phyloP scores from a whole-genome alignment of 2,113 vertebrate species.

The Mobula birostris region DNA sequence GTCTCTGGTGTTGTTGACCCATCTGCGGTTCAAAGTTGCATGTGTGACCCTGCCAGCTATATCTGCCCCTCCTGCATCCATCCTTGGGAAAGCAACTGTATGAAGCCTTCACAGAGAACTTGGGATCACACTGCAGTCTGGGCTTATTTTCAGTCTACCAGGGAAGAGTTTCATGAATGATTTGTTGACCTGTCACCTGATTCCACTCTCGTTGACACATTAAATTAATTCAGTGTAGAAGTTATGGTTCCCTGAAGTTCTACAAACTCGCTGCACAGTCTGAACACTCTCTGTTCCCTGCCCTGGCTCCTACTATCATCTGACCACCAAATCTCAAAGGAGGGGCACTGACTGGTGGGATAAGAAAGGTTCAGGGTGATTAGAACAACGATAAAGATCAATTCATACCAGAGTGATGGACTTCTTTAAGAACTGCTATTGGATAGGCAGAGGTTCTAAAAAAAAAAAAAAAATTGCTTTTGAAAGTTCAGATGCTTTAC shows the following conservation, averaged over 20 bases:
- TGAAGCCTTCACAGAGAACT: neutral
- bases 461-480: neutral
- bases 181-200: neutral
- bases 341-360: neutral
- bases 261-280: neutral
- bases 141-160: neutral
- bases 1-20: too few relatives aligned
- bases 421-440: neutral
- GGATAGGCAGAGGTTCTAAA: neutral
- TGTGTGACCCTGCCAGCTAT: neutral
- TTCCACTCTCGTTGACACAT: neutral
- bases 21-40: neutral
- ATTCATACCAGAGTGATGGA: neutral
- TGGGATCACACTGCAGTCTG: neutral
- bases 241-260: neutral
- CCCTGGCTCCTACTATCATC: neutral
- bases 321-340: too few relatives aligned
- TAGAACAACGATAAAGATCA: neutral
- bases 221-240: neutral
- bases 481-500: neutral
- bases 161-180: neutral
- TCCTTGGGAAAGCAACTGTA: neutral
- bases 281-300: neutral
- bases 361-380: neutral
- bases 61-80: neutral